These are phyloP conservation scores for Dendrolimus houi DNA, from an alignment of 2,888 invertebrate species.

Conservation along the genomic window DNA sequence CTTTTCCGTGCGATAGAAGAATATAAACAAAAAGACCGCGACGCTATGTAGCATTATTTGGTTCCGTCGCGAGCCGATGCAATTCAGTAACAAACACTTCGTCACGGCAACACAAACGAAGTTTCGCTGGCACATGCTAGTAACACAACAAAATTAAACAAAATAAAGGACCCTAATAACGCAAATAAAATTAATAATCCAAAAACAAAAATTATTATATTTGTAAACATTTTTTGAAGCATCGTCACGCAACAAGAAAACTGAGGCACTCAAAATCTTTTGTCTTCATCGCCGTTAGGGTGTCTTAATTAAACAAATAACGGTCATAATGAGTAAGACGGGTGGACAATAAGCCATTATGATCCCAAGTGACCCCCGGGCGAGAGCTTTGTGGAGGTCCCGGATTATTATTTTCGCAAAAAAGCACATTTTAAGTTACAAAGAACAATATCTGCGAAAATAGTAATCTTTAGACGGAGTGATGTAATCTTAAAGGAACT, in stretches of 20 bases:
- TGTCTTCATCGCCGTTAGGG: slow-evolving; percentile 21
- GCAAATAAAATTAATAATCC: too few species aligned
- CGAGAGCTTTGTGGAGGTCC: slow-evolving; percentile 17
- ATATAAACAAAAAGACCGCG: too few species aligned
- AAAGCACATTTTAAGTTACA: background rate
- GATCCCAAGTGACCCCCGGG: slow-evolving; percentile 19
- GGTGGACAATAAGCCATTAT: slow-evolving; percentile 29
- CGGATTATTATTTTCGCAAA: slow-evolving; percentile 6
- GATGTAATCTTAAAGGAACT: too few species aligned
- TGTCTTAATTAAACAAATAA: slow-evolving; percentile 39
- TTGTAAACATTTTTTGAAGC: background rate
- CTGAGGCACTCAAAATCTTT: slow-evolving; percentile 11
- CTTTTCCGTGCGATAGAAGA: too few species aligned
- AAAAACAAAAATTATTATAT: too few species aligned
- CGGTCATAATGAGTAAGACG: slow-evolving; percentile 34
- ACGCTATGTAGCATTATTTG: too few species aligned
- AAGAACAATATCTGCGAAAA: background rate
- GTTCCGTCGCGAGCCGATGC: too few species aligned
- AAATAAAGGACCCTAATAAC: too few species aligned
- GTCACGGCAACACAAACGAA: too few species aligned
- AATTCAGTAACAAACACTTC: too few species aligned
- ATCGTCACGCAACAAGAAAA: background rate
- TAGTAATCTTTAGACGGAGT: background rate
- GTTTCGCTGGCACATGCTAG: too few species aligned
- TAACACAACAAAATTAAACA: too few species aligned